Base-by-base conservation (phyloP, 2,888 invertebrate genomes). In the Spisula solida region DNA sequence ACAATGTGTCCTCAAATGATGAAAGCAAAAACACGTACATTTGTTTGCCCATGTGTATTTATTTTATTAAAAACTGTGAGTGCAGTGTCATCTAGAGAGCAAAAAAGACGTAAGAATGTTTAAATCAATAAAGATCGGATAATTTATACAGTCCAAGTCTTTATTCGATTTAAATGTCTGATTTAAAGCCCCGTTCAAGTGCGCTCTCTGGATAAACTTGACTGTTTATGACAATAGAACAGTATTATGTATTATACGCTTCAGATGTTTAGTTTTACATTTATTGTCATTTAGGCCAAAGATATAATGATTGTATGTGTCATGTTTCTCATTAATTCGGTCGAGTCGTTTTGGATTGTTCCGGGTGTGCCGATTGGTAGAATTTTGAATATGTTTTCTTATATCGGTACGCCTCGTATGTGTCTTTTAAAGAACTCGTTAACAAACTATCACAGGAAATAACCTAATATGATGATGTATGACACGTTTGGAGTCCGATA, bases 141-240 rank as follows among this genome's bases (percentile, higher is more conserved):
- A 75, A 31, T 34, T 75, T 75, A 75, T 16, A 16, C 75, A 34
- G 16, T 34, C 75, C 18, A 34, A 18, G 29, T 34, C 18, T 25
- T 31, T 29, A 16, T 18, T 31, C 34, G 31, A 75, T 31, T 75
- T 75, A 75, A 75, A 31, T 75, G 75, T 31, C 75, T 75, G 75
- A 34, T 75, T 75, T 75, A 75, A 75, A 75, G 34, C 31, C 29
- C 34, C 18, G 18, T 18, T 75, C 75, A 75, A 60, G 75, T 31
- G n/a, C 60, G 31, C 34, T 5, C 16, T 31, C 14, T 31, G 31
- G 75, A 34, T 31, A 31, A 34, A 18, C 14, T 29, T 34, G 29
- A 31, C 14, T 75, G 34, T 34, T 34, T 18, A 41, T 34, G 14
- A 75, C 75, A 75, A 75, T 75, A 75, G 75, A 75, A 34, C 31